Evolutionary conservation across 2,797 vertebrate species (phyloP), one percentile per base, ranked within the genome.

Genomic region (Vespertilio murinus): DNA sequence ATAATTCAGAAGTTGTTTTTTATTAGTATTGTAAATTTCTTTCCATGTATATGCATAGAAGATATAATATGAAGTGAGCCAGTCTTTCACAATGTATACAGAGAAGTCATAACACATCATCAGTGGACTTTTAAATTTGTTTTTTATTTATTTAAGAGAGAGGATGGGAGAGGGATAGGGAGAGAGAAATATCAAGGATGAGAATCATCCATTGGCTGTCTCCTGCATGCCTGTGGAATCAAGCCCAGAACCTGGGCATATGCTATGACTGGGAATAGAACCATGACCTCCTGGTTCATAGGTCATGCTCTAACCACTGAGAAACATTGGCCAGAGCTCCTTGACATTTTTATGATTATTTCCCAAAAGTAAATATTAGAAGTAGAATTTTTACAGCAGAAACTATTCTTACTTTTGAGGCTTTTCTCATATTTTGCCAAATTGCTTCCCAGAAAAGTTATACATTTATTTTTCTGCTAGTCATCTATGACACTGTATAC

Each of bases 1-100:
- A 12, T 80, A 47, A 91, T 94, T 92, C 71, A 95, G 64, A 91
- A 35, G 33, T n/a, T 86, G 3, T n/a, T 56, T 94, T 86, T 80
- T 90, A 52, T 9, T 74, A 94, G 25, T 17, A 83, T 52, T 73
- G 8, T 91, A 73, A 54, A 64, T 95, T 91, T 78, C 52, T 91
- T 94, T 81, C 52, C n/a, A 69, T 35, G 64, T 71, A 61, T 74
- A 67, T 69, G 8, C 35, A 61, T 25, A 69, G 28, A 20, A 30
- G 10, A 47, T 49, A 90, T 64, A 47, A 84, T 78, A 84, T 95
- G 71, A 91, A 86, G 77, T 73, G 54, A 88, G 8, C 79, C 3
- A 61, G 12, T 52, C 16, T 93, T 88, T 45, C 52, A 70, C 33
- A 69, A 38, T 61, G 5, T 89, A 12, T 64, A 45, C 52, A 59